Base-by-base conservation (phyloP, 2,113 vertebrate species). In the Manacus vitellinus region DNA sequence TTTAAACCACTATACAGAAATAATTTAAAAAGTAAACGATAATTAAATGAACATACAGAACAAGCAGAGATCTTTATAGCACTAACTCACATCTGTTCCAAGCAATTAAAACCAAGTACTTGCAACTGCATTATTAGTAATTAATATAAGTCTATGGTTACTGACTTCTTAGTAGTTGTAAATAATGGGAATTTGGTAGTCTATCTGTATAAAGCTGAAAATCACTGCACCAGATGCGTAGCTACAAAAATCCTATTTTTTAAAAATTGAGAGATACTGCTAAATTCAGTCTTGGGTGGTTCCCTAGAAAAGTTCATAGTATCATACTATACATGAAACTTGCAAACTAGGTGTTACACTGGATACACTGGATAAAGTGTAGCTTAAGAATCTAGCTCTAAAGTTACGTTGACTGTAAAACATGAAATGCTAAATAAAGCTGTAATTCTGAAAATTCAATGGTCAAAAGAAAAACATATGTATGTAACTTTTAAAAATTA, bases 391-490 rank as follows among this genome's bases (percentile, higher is more conserved):
- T 22, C 7, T 13, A 75, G 6, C 10, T 43, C 54, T 80, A 31
- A 92, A 70, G 27, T 58, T 88, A 58, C 0, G 3, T 2, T 71
- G 43, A 80, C 19, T 22, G 9, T 19, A 54, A 89, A 95, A 52
- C 8, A 46, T 25, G 22, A 82, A 35, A 92, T 23, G 20, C 14
- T 80, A 39, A 47, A 78, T 35, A 68, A 6, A 75, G 31, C 39
- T 74, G 47, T 52, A 74, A 92, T 63, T 80, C 24, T 44, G 25
- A 91, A 59, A 44, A 84, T 33, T 68, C 56, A 78, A 30, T 10
- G 20, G 52, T 86, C 71, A 73, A 71, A 97, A 97, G 76, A 95
- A 94, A 97, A 97, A 92, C 91, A 95, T 4, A 37, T 9, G 58
- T 43, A 82, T 14, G 51, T 11, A 84, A 92, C 17, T 41, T 92